phyloP scores from a whole-genome alignment of 2,888 invertebrate species.

The Artemia sinica region DNA sequence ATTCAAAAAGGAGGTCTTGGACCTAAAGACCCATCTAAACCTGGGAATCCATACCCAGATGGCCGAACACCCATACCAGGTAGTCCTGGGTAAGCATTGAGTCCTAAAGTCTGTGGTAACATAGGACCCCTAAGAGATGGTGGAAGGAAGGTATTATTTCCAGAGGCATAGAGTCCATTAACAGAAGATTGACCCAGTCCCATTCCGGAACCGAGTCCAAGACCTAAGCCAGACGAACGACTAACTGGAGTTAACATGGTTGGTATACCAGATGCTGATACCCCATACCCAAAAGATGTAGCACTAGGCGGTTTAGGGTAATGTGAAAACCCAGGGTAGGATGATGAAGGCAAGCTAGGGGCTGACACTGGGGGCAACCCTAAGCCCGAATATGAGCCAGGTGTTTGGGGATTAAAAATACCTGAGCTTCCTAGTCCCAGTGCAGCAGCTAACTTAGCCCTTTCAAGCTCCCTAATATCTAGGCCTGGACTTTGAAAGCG shows the following conservation, averaged over 20 bases:
- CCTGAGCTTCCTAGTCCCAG: background rate
- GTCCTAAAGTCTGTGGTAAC: background rate
- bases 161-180: background rate
- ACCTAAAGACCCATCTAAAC: background rate
- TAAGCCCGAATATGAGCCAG: background rate
- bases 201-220: background rate
- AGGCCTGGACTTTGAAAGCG: background rate
- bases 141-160: background rate
- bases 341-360: background rate
- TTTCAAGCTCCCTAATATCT: slow-evolving; percentile 6
- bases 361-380: slow-evolving; percentile 1
- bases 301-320: slow-evolving; percentile 8
- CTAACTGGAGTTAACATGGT: background rate
- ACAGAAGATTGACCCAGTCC: background rate
- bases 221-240: slow-evolving; percentile 5
- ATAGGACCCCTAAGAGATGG: background rate
- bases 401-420: background rate
- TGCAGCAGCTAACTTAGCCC: slow-evolving; percentile 1
- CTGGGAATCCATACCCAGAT: background rate
- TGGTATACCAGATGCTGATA: background rate
- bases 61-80: background rate
- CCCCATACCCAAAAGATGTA: background rate
- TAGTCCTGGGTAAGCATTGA: background rate
- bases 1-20: background rate
- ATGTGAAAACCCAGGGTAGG: background rate